phyloP scores from a whole-genome alignment of 1,140 invertebrate species.

The Drosophila trapezifrons region DNA sequence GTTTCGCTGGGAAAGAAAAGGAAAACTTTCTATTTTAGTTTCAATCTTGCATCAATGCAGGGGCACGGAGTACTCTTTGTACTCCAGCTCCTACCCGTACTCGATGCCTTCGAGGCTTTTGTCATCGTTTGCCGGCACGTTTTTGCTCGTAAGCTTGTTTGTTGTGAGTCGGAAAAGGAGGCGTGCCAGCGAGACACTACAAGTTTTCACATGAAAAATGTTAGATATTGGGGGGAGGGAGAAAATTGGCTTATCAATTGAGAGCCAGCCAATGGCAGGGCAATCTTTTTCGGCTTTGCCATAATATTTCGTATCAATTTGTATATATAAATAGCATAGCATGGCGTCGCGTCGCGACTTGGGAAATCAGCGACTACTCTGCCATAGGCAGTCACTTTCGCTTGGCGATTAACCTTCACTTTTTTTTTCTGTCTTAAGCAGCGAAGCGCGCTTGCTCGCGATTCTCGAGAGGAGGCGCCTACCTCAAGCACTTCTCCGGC shows the following conservation, averaged over 20 bases:
- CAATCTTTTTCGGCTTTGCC: constrained; percentile 21
- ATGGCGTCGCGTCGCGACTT: constrained; percentile 33
- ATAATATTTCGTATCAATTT: constrained; percentile 26
- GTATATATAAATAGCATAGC: constrained; percentile 31
- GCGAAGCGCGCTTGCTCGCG: constrained; percentile 16
- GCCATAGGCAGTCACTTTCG: constrained; percentile 61
- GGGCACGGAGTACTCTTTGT: constrained; percentile 16
- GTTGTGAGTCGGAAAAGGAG: constrained; percentile 7
- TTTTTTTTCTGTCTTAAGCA: constrained; percentile 15
- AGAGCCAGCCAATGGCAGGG: constrained; percentile 50
- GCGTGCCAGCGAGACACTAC: constrained; percentile 9
- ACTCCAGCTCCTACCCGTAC: constrained; percentile 11
- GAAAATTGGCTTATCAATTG: constrained; percentile 75
- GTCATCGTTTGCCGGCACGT: constrained; percentile 54
- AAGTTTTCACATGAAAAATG: constrained; percentile 74
- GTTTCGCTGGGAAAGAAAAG: constrained; percentile 57
- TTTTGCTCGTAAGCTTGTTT: constrained; percentile 24
- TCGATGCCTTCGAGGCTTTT: constrained; percentile 36
- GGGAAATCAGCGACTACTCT: constrained; percentile 50
- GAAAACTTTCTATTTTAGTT: constrained; percentile 72
- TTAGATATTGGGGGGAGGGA: constrained; percentile 34
- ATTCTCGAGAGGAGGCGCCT: constrained; percentile 67
- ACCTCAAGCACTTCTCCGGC: constrained; percentile 57
- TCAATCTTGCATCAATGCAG: constrained; percentile 37
- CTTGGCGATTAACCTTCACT: constrained; percentile 74